Evolutionary conservation across 2,113 vertebrate species (phyloP).

Genomic region (Varanus salvator): DNA sequence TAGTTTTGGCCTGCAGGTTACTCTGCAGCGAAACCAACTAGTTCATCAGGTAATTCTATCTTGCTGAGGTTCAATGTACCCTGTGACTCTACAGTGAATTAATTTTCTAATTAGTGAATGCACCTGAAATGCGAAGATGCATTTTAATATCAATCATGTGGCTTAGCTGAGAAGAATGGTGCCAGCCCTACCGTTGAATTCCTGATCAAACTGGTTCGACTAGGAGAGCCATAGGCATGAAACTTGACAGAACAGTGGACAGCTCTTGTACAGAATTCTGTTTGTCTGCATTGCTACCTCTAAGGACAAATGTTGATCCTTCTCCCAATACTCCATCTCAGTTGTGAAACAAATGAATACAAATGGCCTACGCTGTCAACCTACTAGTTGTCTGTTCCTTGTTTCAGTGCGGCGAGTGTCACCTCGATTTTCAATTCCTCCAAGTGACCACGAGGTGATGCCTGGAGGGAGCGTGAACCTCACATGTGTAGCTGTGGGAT

Average conservation of each 20-base stretch:
- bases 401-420: constrained; percentile 94
- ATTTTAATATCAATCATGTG: constrained; percentile 64
- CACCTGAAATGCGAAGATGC: constrained; percentile 50
- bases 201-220: constrained; percentile 60
- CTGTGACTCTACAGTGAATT: constrained; percentile 45
- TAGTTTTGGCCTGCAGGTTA: constrained; percentile 39
- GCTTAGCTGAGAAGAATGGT: constrained; percentile 58
- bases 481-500: constrained; percentile 95
- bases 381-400: constrained; percentile 79
- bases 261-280: constrained; percentile 56
- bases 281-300: constrained; percentile 25
- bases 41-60: constrained; percentile 47
- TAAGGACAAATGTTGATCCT: constrained; percentile 33
- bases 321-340: accelerated
- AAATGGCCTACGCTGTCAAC: constrained; percentile 33
- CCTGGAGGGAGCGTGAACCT: constrained; percentile 96
- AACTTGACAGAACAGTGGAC: constrained; percentile 57
- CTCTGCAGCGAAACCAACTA: constrained; percentile 51
- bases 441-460: constrained; percentile 97
- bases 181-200: constrained; percentile 54
- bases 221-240: constrained; percentile 50
- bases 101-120: constrained; percentile 60
- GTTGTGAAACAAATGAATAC: not conserved
- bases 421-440: constrained; percentile 98
- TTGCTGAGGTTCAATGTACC: constrained; percentile 56